Evolutionary conservation across 1,140 invertebrate genomes (phyloP), one percentile per base, ranked within the genome.

Genomic region (Hydropsyche tenuis): DNA sequence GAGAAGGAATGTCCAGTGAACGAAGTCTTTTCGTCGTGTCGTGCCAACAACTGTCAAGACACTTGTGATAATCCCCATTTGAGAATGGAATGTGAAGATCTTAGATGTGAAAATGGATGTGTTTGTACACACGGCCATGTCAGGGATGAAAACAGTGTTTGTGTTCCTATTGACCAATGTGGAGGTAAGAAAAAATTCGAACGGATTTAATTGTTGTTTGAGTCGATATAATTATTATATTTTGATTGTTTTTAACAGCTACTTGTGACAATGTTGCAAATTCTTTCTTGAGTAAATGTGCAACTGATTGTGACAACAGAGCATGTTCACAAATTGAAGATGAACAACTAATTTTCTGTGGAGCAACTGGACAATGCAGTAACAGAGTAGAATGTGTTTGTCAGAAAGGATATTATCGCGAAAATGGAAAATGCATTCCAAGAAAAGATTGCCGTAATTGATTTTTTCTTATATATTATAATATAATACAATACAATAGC

Each of bases 41-140:
- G 53, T 6, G 60, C 51, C 43, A 30, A 74, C 37, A 45, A 66
- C 12, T 74, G 73, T 46, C 60, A 48, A 25, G 65, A 65, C 30
- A 74, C 73, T 18, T 74, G 73, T 22, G 56, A 65, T 22, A 30
- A 42, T 12, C 63, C 30, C 6, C 42, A 42, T 1, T 43, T 43
- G 42, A 65, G 30, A 20, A 9, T 18, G 16, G 43, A 16, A 1
- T 65, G 30, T 65, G 3, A 16, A 9, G 0, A 16, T 18, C n/a
- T 0, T 4, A 16, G 2, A 6, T 45, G 30, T 18, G 30, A 25
- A 7, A 23, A 12, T 60, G 56, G 56, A 25, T 60, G 56, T 23
- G 56, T 60, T 25, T 60, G 56, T 60, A 6, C 0, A 22, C 22
- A 1, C 4, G 16, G n/a, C 1, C 43, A 2, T 37, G 3, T 43